Percentiles rank a stretch among this genome's conserved stretches.
phyloP scores from a whole-genome alignment of 2,888 invertebrate genomes.

The Camptogramma bilineatum region DNA sequence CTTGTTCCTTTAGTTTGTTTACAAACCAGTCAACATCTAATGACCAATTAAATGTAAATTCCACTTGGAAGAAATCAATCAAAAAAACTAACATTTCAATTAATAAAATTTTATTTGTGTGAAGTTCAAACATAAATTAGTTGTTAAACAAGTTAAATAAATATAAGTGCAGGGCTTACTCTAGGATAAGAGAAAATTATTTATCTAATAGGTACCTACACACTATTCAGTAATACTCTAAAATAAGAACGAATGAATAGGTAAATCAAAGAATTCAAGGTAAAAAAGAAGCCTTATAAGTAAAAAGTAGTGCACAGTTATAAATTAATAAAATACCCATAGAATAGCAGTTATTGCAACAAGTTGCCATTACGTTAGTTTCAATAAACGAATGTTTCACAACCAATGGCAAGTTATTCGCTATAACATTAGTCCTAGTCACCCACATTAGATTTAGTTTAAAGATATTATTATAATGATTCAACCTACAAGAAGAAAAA shows the following conservation, averaged over 20 bases:
- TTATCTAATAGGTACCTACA: background rate
- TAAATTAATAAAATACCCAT: slow-evolving; percentile 60
- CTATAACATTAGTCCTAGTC: slow-evolving; percentile 62
- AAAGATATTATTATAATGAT: background rate
- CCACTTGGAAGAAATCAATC: background rate
- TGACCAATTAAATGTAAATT: background rate
- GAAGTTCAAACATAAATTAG: slow-evolving; percentile 40
- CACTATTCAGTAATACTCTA: background rate
- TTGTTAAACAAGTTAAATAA: slow-evolving; percentile 28
- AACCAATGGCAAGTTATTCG: slow-evolving; percentile 78
- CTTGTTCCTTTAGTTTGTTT: slow-evolving; percentile 19
- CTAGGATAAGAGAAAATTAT: slow-evolving; percentile 4
- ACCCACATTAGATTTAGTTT: slow-evolving; percentile 48
- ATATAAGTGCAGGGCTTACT: slow-evolving; percentile 23
- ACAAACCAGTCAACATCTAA: slow-evolving; percentile 8
- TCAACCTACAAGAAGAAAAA: background rate
- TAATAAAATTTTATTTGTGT: slow-evolving; percentile 27
- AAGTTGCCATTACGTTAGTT: slow-evolving; percentile 71
- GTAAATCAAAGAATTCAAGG: background rate
- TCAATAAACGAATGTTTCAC: slow-evolving; percentile 22
- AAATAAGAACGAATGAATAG: slow-evolving; percentile 1
- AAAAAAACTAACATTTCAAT: slow-evolving; percentile 4
- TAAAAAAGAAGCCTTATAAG: too few relatives aligned
- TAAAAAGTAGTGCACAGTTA: slow-evolving; percentile 26
- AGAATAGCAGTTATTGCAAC: slow-evolving; percentile 69